Evolutionary conservation across 2,888 invertebrate genomes (phyloP), one percentile per base, ranked within the genome.

Genomic region (Taphrorychus bicolor): DNA sequence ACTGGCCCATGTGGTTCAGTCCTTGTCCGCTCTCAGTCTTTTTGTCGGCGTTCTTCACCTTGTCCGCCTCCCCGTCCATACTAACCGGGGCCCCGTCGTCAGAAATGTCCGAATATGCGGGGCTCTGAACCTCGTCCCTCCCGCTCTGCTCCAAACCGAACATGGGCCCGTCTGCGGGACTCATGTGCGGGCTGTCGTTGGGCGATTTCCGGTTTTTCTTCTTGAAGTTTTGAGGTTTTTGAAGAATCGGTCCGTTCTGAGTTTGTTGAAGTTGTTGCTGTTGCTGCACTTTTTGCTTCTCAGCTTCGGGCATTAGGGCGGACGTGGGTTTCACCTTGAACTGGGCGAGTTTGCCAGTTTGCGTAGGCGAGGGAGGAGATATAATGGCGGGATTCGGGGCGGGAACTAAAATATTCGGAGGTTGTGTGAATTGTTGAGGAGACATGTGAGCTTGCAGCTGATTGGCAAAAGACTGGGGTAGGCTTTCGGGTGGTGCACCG

Each of bases 81-180:
- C 89, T 89, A 56, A 87, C 84, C 1, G 90, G 86, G 40, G 94
- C 92, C 0, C 93, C 92, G 81, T 97, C 97, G 82, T 98, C 97
- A 1, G 97, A 97, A 72, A 98, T 98, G 83, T 98, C 98, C 59
- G 97, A 97, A 83, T 97, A 98, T 0, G 97, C 97, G 0, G 97
- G 97, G 81, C 97, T 97, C 79, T 92, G 92, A 90, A 81, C 71
- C 70, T 92, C 92, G 40, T 78, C 77, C 32, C 77, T 66, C 16
- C 74, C 75, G 48, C 77, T 77, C 66, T 81, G 81, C 51, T 79
- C 76, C 0, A 80, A 76, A n/a, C 79, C 80, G 62, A 73, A 84
- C 64, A 75, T 80, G 79, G 75, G 85, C 79, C 73, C 84, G 74
- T 71, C 85, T 79, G 73, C 82, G 77, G 76, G 86, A 80, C 84